Evolutionary conservation across 2,888 invertebrate species (phyloP).

Genomic region (Hypsopygia costalis): DNA sequence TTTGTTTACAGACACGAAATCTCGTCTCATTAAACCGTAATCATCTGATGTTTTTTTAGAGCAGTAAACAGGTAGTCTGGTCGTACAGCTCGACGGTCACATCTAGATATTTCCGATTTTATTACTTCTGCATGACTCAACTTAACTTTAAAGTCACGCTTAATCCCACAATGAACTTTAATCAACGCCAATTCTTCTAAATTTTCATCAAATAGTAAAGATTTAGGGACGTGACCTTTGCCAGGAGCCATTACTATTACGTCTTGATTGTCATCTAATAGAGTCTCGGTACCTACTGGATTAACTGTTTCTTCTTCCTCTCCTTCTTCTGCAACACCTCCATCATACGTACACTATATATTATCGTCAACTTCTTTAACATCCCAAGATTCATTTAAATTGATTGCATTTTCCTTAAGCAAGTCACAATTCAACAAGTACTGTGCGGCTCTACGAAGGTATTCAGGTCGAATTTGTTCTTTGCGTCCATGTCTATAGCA

Average conservation of each 20-base stretch:
- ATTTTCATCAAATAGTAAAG: no score
- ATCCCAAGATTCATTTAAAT: no score
- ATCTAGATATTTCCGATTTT: slow-evolving; percentile 19
- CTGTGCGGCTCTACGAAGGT: slow-evolving; percentile 14
- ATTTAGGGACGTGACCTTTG: no score
- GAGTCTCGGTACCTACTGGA: no score
- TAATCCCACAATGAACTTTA: no score
- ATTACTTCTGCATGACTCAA: slow-evolving; percentile 16
- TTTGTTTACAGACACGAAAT: no score
- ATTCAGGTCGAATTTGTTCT: slow-evolving; percentile 19
- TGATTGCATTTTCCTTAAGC: background rate
- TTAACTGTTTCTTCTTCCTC: no score
- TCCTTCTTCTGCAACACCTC: no score
- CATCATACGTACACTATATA: background rate
- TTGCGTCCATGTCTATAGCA: slow-evolving; percentile 21
- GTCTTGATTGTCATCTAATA: no score
- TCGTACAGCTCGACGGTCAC: slow-evolving; percentile 20
- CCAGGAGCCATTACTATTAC: no score
- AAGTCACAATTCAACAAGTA: slow-evolving; percentile 12
- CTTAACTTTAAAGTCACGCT: slow-evolving; percentile 12
- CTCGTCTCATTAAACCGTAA: no score
- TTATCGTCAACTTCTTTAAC: background rate
- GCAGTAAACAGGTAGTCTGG: slow-evolving; percentile 20
- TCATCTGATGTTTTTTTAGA: background rate
- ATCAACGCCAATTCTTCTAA: no score